Conservation (phyloP, 2,888 invertebrate species). For the Pegoplata infirma region DNA sequence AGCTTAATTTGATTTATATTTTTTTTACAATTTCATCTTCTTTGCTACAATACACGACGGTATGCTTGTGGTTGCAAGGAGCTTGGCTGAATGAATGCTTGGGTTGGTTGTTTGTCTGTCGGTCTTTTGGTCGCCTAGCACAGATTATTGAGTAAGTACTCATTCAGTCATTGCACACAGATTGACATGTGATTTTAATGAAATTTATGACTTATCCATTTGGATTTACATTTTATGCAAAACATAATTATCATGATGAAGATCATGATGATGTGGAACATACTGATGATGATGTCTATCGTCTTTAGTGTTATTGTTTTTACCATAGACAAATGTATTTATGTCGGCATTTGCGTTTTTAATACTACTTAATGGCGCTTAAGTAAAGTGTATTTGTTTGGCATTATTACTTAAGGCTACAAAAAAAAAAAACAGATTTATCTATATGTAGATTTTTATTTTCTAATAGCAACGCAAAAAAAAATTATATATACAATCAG, state of each 20-base stretch:
- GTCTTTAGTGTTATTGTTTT: background rate
- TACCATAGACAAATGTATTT: constrained; percentile 2
- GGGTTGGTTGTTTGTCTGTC: background rate
- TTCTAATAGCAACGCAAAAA: background rate
- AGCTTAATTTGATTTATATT: constrained; percentile 60
- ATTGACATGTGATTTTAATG: constrained; percentile 55
- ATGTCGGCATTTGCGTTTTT: constrained; percentile 12
- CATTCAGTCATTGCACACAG: constrained; percentile 29
- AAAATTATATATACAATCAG: background rate
- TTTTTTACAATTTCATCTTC: constrained; percentile 15
- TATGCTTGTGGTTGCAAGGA: constrained; percentile 4
- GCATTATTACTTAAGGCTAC: constrained; percentile 16
- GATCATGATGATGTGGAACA: constrained; percentile 8
- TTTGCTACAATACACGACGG: constrained; percentile 17
- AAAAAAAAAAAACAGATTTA: background rate
- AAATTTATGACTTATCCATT: constrained; percentile 55
- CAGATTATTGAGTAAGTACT: constrained; percentile 43
- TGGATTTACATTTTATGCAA: constrained; percentile 31
- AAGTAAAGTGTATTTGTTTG: constrained; percentile 5
- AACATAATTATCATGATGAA: background rate
- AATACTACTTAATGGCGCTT: constrained; percentile 33
- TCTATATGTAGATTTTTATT: background rate
- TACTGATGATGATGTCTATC: background rate
- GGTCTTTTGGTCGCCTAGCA: background rate
- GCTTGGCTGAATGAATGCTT: background rate